These are phyloP conservation scores for Mycogona germanica DNA, from an alignment of 2,888 invertebrate species.

Conservation along the genomic window DNA sequence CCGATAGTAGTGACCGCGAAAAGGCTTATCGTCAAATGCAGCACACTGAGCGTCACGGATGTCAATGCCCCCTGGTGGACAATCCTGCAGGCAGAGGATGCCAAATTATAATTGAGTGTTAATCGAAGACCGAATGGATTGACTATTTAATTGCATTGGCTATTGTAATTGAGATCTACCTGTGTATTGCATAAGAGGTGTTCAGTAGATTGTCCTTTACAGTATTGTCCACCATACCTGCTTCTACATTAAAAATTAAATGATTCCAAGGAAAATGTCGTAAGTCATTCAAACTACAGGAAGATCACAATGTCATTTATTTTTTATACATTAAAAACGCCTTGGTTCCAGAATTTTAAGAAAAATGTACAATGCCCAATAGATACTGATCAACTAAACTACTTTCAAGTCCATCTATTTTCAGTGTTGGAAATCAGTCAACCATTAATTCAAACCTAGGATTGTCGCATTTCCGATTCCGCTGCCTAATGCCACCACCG, in stretches of 20 bases:
- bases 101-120: too few species aligned
- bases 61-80: conserved; percentile 26
- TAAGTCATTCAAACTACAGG: not conserved
- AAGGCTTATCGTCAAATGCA: conserved; percentile 28
- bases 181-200: conserved; percentile 25
- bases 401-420: not conserved
- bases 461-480: conserved; percentile 37
- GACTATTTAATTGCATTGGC: too few species aligned
- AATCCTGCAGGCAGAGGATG: too few species aligned
- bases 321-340: not conserved
- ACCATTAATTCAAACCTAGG: conserved; percentile 42
- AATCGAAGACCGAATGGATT: too few species aligned
- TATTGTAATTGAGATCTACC: too few species aligned
- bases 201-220: conserved; percentile 7
- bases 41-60: conserved; percentile 33
- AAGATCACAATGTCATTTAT: not conserved
- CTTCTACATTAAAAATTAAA: conserved; percentile 9
- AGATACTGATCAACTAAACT: not conserved
- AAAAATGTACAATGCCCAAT: not conserved
- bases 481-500: conserved; percentile 40
- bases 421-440: not conserved
- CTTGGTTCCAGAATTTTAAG: not conserved
- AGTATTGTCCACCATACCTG: conserved; percentile 17
- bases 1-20: conserved; percentile 15
- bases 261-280: not conserved